Conservation (phyloP, 2,113 vertebrate species). For the Jacana jacana region DNA sequence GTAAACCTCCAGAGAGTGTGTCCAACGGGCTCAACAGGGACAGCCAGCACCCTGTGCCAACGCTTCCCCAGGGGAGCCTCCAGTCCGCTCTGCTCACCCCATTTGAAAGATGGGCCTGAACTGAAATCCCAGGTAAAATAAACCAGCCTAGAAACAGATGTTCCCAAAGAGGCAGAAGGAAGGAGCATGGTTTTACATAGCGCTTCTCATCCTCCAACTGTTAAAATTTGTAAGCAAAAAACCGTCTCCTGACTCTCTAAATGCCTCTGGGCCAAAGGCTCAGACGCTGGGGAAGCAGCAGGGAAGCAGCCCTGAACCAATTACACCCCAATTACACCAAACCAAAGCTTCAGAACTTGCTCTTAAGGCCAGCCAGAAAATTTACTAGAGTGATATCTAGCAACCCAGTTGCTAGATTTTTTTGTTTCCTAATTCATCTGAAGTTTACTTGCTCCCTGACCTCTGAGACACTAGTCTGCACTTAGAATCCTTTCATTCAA, state of each 20-base stretch:
- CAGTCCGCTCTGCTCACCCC: background rate
- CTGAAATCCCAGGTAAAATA: background rate
- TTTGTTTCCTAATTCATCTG: background rate
- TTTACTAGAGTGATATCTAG: background rate
- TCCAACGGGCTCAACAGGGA: background rate
- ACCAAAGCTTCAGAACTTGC: background rate
- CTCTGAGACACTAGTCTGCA: rapidly evolving
- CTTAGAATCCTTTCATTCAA: background rate
- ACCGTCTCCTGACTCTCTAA: background rate
- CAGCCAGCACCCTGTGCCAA: background rate
- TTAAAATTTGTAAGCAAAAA: background rate
- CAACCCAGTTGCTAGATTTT: background rate
- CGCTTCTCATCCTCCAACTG: background rate
- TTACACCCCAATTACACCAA: background rate
- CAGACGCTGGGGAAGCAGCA: background rate
- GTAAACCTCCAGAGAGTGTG: background rate
- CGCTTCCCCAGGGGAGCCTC: background rate
- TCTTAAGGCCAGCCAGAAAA: background rate
- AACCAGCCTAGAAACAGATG: background rate
- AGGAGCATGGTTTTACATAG: background rate
- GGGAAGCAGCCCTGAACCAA: background rate
- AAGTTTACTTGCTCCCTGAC: background rate
- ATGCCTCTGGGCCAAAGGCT: background rate
- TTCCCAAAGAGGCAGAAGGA: background rate
- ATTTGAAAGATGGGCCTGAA: background rate